phyloP scores from a whole-genome alignment of 2,113 vertebrate species.

The Turdus rufiventris region DNA sequence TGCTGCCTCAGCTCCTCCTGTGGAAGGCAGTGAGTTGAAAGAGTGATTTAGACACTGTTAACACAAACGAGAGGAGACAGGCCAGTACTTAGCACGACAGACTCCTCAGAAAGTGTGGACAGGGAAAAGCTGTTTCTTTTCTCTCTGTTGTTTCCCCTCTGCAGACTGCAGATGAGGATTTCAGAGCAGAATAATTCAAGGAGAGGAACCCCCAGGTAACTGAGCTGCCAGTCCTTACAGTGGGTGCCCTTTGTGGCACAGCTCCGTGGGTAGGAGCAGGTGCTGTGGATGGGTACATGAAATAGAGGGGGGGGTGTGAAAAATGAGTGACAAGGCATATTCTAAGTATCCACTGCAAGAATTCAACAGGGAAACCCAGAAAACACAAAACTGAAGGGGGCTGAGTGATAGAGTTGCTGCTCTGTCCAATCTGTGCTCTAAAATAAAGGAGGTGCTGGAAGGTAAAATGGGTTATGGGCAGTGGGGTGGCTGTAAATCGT shows the following conservation, averaged over 20 bases:
- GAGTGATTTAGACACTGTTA: constrained; percentile 48
- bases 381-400: neutral
- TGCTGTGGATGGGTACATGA: neutral
- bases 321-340: neutral
- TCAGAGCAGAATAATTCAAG: constrained; percentile 40
- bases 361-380: neutral
- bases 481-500: neutral
- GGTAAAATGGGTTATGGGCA: neutral
- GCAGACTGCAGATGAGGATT: constrained; percentile 52
- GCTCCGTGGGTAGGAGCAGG: neutral
- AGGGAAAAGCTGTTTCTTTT: constrained; percentile 62
- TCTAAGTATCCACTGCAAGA: neutral
- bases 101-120: constrained; percentile 61
- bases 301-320: neutral
- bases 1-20: constrained; percentile 24
- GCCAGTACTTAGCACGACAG: constrained; percentile 15
- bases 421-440: neutral
- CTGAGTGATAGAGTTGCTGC: neutral
- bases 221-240: constrained; percentile 18
- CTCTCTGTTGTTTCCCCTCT: constrained; percentile 46
- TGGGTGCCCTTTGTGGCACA: neutral
- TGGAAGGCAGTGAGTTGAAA: constrained; percentile 34
- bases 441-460: neutral
- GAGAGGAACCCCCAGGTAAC: constrained; percentile 47
- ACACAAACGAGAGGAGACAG: constrained; percentile 65